Percentiles rank a stretch among this genome's conserved stretches.
These are phyloP conservation scores for Sebastes goodei DNA, from an alignment of 2,797 vertebrate genomes.

Conservation along the genomic window DNA sequence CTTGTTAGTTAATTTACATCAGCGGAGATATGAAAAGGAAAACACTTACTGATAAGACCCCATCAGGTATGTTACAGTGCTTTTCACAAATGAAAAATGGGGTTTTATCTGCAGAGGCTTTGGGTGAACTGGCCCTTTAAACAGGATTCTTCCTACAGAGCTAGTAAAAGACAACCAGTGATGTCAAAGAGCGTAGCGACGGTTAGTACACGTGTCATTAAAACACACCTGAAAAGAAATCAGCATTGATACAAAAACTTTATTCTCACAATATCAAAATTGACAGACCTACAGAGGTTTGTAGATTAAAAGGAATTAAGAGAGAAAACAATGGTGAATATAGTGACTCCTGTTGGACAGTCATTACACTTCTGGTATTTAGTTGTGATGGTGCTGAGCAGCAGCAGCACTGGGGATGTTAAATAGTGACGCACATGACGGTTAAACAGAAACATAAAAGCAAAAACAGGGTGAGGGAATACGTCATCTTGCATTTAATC, in stretches of 20 bases:
- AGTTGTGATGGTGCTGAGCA: slow-evolving; percentile 37
- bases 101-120: background rate
- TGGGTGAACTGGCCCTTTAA: background rate
- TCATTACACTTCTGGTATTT: slow-evolving; percentile 35
- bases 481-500: slow-evolving; percentile 37
- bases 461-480: background rate
- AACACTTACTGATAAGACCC: no score
- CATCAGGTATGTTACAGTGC: background rate
- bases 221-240: slow-evolving; percentile 28
- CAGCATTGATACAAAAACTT: slow-evolving; percentile 85
- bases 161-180: no score
- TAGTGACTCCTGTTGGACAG: slow-evolving; percentile 44
- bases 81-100: background rate
- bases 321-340: slow-evolving; percentile 58
- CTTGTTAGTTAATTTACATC: no score
- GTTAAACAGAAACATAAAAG: slow-evolving; percentile 45
- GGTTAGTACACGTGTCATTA: background rate
- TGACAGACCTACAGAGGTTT: slow-evolving; percentile 79
- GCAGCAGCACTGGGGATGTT: slow-evolving; percentile 57
- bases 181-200: no score
- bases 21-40: no score
- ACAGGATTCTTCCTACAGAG: background rate
- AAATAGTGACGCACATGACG: slow-evolving; percentile 56
- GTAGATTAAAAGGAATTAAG: slow-evolving; percentile 76
- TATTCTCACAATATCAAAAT: slow-evolving; percentile 89